Conservation (phyloP, 1,140 invertebrate genomes). For the Drosophila nigrodunni region DNA sequence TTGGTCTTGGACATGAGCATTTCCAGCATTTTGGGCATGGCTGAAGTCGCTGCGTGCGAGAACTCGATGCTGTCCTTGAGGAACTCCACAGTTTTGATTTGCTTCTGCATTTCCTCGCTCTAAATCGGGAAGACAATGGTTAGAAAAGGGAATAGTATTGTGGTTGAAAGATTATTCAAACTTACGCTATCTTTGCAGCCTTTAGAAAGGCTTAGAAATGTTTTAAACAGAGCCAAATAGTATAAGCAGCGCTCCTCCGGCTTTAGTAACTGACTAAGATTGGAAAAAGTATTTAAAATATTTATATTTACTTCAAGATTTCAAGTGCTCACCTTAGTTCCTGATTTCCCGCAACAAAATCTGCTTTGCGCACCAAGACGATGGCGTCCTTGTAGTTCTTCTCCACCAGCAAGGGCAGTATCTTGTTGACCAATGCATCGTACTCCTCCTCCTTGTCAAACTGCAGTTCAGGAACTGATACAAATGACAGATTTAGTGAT, state of each 20-base stretch:
- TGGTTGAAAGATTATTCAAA: not conserved
- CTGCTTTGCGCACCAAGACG: conserved; percentile 69
- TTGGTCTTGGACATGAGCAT: conserved; percentile 90
- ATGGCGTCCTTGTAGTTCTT: conserved; percentile 73
- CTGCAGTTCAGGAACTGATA: conserved; percentile 53
- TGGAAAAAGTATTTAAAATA: not conserved
- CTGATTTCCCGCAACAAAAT: conserved; percentile 67
- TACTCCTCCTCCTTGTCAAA: conserved; percentile 77
- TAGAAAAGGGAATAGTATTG: not conserved
- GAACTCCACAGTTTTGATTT: conserved; percentile 86
- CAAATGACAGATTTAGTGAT: not conserved
- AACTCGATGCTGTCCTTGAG: conserved; percentile 89
- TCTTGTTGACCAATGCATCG: conserved; percentile 61
- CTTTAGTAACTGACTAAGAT: conserved; percentile 49
- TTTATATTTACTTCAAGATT: not conserved
- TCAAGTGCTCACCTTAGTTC: conserved; percentile 37
- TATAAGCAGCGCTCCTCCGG: conserved; percentile 75
- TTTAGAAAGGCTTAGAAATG: conserved; percentile 67
- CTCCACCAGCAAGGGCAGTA: conserved; percentile 56
- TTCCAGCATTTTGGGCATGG: conserved; percentile 89
- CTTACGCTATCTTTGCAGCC: conserved; percentile 72
- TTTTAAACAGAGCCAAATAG: conserved; percentile 66
- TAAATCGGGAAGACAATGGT: conserved; percentile 7
- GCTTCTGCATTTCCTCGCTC: conserved; percentile 84
- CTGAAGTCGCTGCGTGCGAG: conserved; percentile 88